These are phyloP conservation scores for Irena cyanogastra DNA, from an alignment of 2,113 vertebrate genomes.

Conservation along the genomic window DNA sequence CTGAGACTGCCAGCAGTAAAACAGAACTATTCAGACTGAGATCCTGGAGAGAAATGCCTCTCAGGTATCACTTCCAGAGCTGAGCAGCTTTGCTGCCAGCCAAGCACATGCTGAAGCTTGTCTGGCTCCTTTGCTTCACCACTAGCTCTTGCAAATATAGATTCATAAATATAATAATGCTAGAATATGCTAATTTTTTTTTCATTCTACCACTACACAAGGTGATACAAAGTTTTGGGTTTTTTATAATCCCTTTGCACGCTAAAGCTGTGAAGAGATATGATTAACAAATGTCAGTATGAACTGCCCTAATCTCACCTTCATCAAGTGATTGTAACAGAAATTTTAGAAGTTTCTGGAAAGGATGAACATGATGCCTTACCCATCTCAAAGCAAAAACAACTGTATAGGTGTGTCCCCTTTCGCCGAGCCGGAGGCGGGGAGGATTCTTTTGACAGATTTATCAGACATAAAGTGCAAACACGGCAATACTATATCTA, in stretches of 20 bases:
- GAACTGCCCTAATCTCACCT: not conserved
- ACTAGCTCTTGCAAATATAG: not conserved
- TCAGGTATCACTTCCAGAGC: not conserved
- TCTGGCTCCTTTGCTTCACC: not conserved
- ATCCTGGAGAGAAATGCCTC: not conserved
- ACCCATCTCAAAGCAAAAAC: not conserved
- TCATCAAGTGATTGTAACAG: not conserved
- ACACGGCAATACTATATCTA: rapidly evolving
- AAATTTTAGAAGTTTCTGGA: not conserved
- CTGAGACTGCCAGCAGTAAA: not conserved
- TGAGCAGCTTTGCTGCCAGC: not conserved
- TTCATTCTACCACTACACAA: not conserved
- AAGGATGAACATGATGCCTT: not conserved
- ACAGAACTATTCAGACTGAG: not conserved
- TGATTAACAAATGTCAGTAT: not conserved
- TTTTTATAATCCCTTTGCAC: not conserved
- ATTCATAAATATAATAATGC: not conserved
- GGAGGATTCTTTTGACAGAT: not conserved
- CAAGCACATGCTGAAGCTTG: not conserved
- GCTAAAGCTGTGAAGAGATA: not conserved
- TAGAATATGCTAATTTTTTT: not conserved
- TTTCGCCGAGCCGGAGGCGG: rapidly evolving
- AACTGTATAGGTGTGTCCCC: not conserved
- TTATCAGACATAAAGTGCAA: not conserved
- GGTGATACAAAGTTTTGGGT: rapidly evolving